Evolutionary conservation across 2,113 vertebrate genomes (phyloP).

Genomic region (Noturus placidus): DNA sequence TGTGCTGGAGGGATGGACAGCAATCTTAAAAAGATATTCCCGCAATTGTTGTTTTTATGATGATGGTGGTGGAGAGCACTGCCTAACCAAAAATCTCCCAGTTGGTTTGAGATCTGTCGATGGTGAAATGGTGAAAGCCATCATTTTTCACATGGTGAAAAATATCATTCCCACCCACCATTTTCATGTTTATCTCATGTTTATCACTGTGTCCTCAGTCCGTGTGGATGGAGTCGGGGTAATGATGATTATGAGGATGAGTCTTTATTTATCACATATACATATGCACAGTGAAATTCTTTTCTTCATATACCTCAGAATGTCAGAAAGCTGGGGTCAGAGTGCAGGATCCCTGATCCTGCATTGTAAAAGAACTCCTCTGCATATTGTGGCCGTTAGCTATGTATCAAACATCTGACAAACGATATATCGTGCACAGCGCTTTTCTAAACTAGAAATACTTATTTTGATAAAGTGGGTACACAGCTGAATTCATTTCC

Average conservation of each 20-base stretch:
- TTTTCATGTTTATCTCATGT: neutral
- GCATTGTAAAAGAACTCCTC: neutral
- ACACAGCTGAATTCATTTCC: neutral
- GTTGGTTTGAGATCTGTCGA: neutral
- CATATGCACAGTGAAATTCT: no score
- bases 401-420: neutral
- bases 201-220: neutral
- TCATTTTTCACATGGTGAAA: no score
- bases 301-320: no score
- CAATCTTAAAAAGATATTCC: neutral
- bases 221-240: neutral
- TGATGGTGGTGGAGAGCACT: neutral
- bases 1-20: neutral
- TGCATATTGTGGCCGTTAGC: neutral
- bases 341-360: no score
- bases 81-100: neutral
- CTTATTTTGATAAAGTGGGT: neutral
- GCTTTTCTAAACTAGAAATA: neutral
- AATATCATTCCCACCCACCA: neutral
- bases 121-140: neutral
- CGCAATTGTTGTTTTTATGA: neutral
- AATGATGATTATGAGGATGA: no score
- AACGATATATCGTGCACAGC: neutral
- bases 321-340: no score
- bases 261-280: no score